Base-by-base conservation (phyloP, 2,113 vertebrate genomes). In the Gallinago paraguaiae region DNA sequence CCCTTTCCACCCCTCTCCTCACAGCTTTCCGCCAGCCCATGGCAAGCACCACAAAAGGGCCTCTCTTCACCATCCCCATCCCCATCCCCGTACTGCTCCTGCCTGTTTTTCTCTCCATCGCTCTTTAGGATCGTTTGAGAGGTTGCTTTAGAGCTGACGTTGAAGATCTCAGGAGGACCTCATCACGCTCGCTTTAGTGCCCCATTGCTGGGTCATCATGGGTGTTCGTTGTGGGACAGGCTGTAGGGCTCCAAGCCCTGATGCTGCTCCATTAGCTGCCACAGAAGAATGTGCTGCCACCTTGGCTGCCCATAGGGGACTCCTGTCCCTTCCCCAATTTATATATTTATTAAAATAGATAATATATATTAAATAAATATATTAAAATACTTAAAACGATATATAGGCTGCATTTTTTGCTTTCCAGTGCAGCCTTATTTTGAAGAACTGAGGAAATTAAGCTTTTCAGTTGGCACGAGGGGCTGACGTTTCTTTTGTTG, bases 401-500 rank as follows among this genome's bases (percentile, higher is more conserved):
- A 33, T 31, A 4, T 56, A 64, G 37, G 4, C 23, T 53, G 15
- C 10, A 65, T 11, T 78, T 77, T 10, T 59, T 95, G 37, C 13
- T 72, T 92, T 77, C 33, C 31, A 61, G 11, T 45, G 13, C 46
- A 83, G 15, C 37, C 12, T 72, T 37, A 22, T 74, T 70, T 75
- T 93, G 76, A 90, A 94, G 76, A 91, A 50, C 33, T 37, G 50
- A 67, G 35, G 56, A 82, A 89, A 65, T 48, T 2, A 75, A 82
- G 13, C 6, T 33, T 88, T 82, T 82, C 1, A 1, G 13, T 86
- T 79, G 61, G 17, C 24, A 9, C 50, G 68, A 71, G 23, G 53
- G 74, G 72, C 94, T 96, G 91, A 93, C 70, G 7, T 86, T 77
- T 93, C 54, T 90, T 88, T 92, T 92, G 50, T 88, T 89, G 70